phyloP scores from a whole-genome alignment of 2,113 vertebrate species.

The Osmerus eperlanus region DNA sequence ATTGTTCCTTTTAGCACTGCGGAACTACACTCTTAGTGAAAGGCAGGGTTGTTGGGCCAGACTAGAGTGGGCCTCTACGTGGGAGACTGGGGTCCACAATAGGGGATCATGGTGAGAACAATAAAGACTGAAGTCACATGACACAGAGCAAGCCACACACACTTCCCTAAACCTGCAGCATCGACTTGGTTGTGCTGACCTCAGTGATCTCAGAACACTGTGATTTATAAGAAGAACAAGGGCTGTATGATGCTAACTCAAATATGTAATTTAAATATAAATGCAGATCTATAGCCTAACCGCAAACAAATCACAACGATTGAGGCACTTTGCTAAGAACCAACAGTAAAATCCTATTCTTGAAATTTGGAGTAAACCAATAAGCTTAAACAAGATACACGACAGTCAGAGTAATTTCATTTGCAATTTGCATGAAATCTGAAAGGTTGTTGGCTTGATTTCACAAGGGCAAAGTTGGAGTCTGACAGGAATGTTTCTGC shows the following conservation, averaged over 20 bases:
- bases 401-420: conserved; percentile 39
- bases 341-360: background rate
- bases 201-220: no score
- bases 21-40: background rate
- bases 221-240: no score
- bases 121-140: background rate
- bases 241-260: background rate
- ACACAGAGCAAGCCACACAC: background rate
- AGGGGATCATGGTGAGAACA: conserved; percentile 13
- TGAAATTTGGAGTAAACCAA: conserved; percentile 19
- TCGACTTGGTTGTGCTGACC: no score
- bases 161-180: background rate
- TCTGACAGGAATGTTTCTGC: conserved; percentile 20
- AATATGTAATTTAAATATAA: background rate
- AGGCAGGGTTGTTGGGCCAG: conserved; percentile 7
- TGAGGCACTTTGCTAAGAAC: background rate
- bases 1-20: background rate
- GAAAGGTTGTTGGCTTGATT: conserved; percentile 30
- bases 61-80: conserved; percentile 3
- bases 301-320: no score
- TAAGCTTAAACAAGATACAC: conserved; percentile 38
- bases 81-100: conserved; percentile 6
- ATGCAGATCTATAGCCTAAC: background rate
- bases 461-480: conserved; percentile 40
- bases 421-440: conserved; percentile 28